Evolutionary conservation across 2,113 vertebrate genomes (phyloP).

Genomic region (Formicarius rufipectus): DNA sequence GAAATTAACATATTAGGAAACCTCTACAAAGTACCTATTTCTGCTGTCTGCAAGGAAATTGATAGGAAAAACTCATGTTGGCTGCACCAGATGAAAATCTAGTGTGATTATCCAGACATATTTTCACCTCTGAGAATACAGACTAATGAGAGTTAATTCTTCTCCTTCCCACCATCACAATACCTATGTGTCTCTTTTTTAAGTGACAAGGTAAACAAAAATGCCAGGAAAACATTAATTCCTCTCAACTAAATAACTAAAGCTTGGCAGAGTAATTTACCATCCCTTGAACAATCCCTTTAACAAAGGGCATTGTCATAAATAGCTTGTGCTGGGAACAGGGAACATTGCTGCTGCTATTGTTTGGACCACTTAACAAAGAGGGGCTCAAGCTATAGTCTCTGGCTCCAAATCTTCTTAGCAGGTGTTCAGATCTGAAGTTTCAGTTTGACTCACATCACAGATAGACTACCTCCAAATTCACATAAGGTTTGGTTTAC

Average conservation of each 20-base stretch:
- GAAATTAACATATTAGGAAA: slow-evolving; percentile 13
- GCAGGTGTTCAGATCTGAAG: slow-evolving; percentile 41
- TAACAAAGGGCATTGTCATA: slow-evolving; percentile 61
- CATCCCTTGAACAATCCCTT: slow-evolving; percentile 50
- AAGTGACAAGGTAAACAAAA: slow-evolving; percentile 67
- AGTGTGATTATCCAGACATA: neutral
- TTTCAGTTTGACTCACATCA: neutral
- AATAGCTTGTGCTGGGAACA: slow-evolving; percentile 62
- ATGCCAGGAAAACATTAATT: slow-evolving; percentile 71
- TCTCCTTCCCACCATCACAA: slow-evolving; percentile 44
- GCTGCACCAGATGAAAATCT: neutral
- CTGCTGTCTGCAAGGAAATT: neutral
- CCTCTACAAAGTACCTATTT: neutral
- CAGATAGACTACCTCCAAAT: neutral
- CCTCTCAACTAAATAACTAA: slow-evolving; percentile 44
- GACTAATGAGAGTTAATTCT: slow-evolving; percentile 23
- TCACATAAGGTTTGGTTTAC: neutral
- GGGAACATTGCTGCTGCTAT: slow-evolving; percentile 43
- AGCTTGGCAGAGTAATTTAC: slow-evolving; percentile 66
- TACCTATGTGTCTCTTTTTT: slow-evolving; percentile 60
- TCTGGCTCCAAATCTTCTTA: slow-evolving; percentile 53
- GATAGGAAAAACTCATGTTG: neutral
- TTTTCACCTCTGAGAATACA: neutral
- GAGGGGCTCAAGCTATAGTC: neutral
- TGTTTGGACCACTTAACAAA: slow-evolving; percentile 56